Evolutionary conservation across 2,113 vertebrate species (phyloP).

Genomic region (Misgurnus mizolepis): DNA sequence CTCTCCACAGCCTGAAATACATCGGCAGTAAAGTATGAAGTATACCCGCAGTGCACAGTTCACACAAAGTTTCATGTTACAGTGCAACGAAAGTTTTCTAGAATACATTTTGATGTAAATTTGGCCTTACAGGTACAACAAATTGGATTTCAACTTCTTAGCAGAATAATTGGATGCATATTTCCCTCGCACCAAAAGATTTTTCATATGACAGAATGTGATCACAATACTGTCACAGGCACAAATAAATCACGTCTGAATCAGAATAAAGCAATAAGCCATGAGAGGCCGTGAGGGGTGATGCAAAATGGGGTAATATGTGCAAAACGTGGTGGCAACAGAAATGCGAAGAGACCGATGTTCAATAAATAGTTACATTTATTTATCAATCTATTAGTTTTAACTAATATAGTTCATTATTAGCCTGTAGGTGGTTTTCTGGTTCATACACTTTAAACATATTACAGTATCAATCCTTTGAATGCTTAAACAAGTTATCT

Average conservation of each 20-base stretch:
- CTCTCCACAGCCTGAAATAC: constrained; percentile 49
- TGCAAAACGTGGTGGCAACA: not conserved
- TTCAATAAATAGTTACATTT: not conserved
- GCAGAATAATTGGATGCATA: constrained; percentile 6
- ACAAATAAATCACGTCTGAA: constrained; percentile 22
- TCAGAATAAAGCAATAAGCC: constrained; percentile 17
- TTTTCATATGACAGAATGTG: constrained; percentile 9
- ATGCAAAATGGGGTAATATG: not conserved
- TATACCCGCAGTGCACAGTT: constrained; percentile 4
- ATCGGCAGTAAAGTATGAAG: constrained; percentile 8
- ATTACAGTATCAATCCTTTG: too few relatives aligned
- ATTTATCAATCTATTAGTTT: not conserved
- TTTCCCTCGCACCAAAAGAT: constrained; percentile 16
- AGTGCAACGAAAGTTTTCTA: not conserved
- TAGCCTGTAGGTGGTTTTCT: not conserved
- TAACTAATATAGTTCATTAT: not conserved
- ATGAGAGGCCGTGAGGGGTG: not conserved
- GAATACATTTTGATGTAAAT: constrained; percentile 33
- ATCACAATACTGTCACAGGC: constrained; percentile 16
- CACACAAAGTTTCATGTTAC: not conserved
- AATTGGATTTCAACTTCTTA: constrained; percentile 28
- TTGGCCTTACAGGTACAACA: constrained; percentile 32
- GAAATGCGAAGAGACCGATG: not conserved
- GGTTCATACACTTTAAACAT: too few relatives aligned
- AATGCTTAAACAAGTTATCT: too few relatives aligned